Base-by-base conservation (phyloP, 2,888 invertebrate genomes). In the Acanthosoma haemorrhoidale region DNA sequence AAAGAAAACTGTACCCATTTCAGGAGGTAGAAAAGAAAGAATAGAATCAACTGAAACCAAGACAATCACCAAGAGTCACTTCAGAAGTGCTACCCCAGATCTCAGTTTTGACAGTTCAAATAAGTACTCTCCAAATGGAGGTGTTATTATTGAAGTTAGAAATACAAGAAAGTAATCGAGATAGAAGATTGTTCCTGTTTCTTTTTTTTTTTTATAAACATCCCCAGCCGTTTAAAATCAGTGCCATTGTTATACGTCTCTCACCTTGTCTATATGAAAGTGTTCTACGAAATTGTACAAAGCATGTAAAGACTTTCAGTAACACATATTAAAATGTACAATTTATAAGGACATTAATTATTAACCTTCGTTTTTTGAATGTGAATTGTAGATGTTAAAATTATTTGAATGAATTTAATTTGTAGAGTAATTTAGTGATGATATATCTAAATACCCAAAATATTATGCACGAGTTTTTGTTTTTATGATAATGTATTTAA, bases 11-110 rank as follows among this genome's bases (percentile, higher is more conserved):
- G 81, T 88, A 60, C 88, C 88, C 13, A 81, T 85, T 1, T 85
- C 83, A 77, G 84, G 86, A 76, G 88, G 88, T 0, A 82, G 84
- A 6, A 66, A 59, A 6, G 82, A 87, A 75, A 87, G 88, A 39
- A 86, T 88, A 59, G 87, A 89, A 77, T 88, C 88, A 0, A 86
- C 86, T 69, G 88, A 89, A 79, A 86, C 86, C 8, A 88, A 87
- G 78, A 87, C 87, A 2, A 84, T 88, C 58, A 88, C 88, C 21
- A 88, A 87, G 77, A 87, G 86, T 77, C 82, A 84, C 72, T 84
- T 82, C 76, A 82, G 84, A 76, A 81, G 81, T 11, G 84, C 84
- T 34, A 75, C 72, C n/a, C 72, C 69, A 15, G 76, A 74, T 74
- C 76, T 83, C 13, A 85, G 85, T 76, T 86, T 85, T 77, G 82